A percentile compares a stretch with the other conserved stretches of the same genome.
These are phyloP conservation scores for Phocides pigmalion DNA, from an alignment of 1,140 invertebrate species.

Conservation along the genomic window DNA sequence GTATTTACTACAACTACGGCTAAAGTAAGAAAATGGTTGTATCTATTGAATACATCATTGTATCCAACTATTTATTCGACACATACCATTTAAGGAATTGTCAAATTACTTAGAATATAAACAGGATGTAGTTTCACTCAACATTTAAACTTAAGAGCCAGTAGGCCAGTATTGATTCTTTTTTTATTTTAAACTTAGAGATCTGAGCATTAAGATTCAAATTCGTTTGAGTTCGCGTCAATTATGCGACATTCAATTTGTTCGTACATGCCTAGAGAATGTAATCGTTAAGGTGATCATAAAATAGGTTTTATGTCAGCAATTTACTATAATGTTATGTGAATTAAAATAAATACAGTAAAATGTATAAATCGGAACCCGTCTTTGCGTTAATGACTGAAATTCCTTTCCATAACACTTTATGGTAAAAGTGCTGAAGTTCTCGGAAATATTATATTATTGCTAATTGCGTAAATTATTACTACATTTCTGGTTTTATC, in stretches of 20 bases:
- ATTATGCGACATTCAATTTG: conserved; percentile 27
- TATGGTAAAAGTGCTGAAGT: background rate
- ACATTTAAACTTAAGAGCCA: conserved; percentile 9
- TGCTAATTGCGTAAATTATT: background rate
- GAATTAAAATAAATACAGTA: conserved; percentile 27
- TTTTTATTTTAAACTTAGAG: background rate
- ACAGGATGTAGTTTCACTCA: conserved; percentile 28
- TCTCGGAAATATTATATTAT: background rate
- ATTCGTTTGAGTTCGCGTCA: background rate
- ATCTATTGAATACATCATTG: conserved; percentile 24
- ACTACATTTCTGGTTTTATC: background rate
- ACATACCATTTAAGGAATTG: conserved; percentile 17
- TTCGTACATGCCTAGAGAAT: conserved; percentile 27
- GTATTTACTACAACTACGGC: background rate
- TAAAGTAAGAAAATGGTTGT: conserved; percentile 4
- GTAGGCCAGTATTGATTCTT: conserved; percentile 2
- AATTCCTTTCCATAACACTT: conserved; percentile 2
- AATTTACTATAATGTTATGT: conserved; percentile 24
- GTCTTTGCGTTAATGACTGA: conserved; percentile 11
- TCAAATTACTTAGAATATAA: conserved; percentile 30
- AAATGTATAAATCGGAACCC: conserved; percentile 19
- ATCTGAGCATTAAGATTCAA: background rate
- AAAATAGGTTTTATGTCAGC: conserved; percentile 28
- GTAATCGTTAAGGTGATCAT: conserved; percentile 28
- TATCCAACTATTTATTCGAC: conserved; percentile 11